These are phyloP conservation scores for Jacana jacana DNA, from an alignment of 2,113 vertebrate genomes.

Conservation along the genomic window DNA sequence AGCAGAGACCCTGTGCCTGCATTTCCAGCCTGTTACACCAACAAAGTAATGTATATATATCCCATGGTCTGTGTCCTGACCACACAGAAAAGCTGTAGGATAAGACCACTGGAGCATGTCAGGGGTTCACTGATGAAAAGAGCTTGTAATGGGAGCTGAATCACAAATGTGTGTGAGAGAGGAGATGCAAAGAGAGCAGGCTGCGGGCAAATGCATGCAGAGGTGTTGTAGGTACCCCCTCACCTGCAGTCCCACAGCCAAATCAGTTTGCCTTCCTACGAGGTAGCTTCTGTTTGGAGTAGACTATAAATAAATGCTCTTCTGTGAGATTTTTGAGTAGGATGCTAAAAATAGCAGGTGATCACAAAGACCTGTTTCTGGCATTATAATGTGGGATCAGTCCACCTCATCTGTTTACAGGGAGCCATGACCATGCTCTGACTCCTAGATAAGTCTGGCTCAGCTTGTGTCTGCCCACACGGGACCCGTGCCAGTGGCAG, in stretches of 20 bases:
- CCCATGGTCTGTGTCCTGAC: background rate
- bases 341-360: background rate
- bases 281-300: background rate
- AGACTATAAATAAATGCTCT: background rate
- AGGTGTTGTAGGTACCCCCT: background rate
- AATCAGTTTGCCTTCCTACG: background rate
- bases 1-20: background rate
- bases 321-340: background rate
- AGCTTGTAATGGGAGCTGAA: background rate
- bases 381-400: background rate
- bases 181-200: background rate
- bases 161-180: background rate
- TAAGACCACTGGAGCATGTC: background rate
- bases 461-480: background rate
- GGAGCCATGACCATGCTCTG: background rate
- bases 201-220: background rate
- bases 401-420: background rate
- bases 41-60: too few species aligned
- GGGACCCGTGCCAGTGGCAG: background rate
- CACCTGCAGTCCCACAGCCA: background rate
- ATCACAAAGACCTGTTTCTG: background rate
- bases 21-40: background rate
- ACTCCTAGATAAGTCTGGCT: background rate
- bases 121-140: background rate
- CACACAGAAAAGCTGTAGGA: background rate